Evolutionary conservation across 64 coral and sea anemone species (phyloP).

Genomic region (Montipora efflorescens): DNA sequence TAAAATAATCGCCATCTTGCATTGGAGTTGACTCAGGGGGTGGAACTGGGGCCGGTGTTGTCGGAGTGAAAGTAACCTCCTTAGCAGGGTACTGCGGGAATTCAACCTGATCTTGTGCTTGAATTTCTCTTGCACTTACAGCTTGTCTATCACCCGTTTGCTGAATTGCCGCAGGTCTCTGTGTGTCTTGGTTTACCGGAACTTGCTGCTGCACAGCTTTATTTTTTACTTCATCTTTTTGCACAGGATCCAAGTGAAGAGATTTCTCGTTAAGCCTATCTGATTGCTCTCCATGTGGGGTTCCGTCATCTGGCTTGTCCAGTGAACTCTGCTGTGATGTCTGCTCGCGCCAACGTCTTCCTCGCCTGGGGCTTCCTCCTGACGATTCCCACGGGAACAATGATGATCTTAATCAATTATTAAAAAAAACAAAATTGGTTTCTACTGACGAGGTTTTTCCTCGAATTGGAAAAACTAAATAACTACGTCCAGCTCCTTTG

Average conservation of each 20-base stretch:
- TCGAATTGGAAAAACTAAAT: too few relatives aligned
- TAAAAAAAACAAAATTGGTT: too few relatives aligned
- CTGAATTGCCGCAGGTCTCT: background rate
- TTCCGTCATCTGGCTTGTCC: background rate
- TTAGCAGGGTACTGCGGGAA: background rate
- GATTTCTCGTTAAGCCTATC: background rate
- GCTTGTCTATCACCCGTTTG: background rate
- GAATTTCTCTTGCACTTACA: background rate
- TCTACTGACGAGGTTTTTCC: too few relatives aligned
- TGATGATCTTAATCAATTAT: conserved; percentile 38
- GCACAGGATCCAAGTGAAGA: background rate
- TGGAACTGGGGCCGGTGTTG: conserved; percentile 4
- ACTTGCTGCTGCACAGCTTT: background rate
- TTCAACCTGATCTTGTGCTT: background rate
- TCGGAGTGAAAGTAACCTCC: background rate
- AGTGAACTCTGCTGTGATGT: background rate
- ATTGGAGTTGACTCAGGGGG: background rate
- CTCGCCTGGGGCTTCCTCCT: conserved; percentile 57
- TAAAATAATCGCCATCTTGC: background rate
- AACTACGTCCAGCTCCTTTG: too few relatives aligned
- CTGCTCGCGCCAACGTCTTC: conserved; percentile 74
- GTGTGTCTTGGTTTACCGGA: conserved; percentile 15
- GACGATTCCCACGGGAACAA: conserved; percentile 56
- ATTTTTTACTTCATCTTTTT: background rate
- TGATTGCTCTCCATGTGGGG: background rate